phyloP scores from a whole-genome alignment of 2,113 vertebrate species.

The Danio rerio region GRCz12tu NC_133186.1:30315501-30316000 shows the following conservation, averaged over 20 bases:
- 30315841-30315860: constrained; percentile 37
- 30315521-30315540: background rate
- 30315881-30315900: constrained; percentile 33
- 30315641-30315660: constrained; percentile 40
- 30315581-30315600: background rate
- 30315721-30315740: constrained; percentile 37
- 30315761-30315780: constrained; percentile 48
- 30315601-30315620: background rate
- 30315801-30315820: constrained; percentile 53
- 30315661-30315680: constrained; percentile 46
- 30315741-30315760: constrained; percentile 29
- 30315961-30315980: constrained; percentile 6
- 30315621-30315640: constrained; percentile 29
- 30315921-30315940: constrained; percentile 35
- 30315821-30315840: constrained; percentile 43
- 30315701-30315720: constrained; percentile 46
- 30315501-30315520: background rate
- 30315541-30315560: background rate
- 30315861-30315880: constrained; percentile 41
- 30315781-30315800: constrained; percentile 41
- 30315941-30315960: constrained; percentile 40
- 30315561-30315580: constrained; percentile 9
- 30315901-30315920: constrained; percentile 49
- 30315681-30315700: constrained; percentile 46
- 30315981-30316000: constrained; percentile 43